Evolutionary conservation across 1,140 invertebrate species (phyloP), one percentile per base, ranked within the genome.

Genomic region (Atta colombica): DNA sequence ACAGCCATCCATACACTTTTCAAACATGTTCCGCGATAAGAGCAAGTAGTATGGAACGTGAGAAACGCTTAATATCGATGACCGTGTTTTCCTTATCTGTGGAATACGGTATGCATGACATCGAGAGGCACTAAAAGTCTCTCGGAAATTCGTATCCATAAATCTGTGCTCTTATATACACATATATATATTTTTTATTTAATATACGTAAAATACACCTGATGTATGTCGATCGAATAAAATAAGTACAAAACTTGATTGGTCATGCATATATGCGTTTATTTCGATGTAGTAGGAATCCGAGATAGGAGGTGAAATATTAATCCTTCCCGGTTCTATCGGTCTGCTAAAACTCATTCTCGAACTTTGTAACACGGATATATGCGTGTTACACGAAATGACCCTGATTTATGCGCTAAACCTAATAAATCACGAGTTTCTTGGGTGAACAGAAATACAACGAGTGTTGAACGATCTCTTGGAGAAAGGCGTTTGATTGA

Each of bases 251-350:
- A 49, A 82, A 21, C 61, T 21, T 8, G 49, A 61, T 10, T 61
- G 77, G 77, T 35, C 18, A 35, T 3, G 78, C 61, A 69, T 85
- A 86, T 77, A 51, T 75, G 82, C 86, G 87, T 89, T 89, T 89
- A 7, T 25, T 39, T 69, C 89, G 80, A 63, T 81, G 10, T 21
- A 69, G 58, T 78, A 85, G 74, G 85, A 85, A 72, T 78, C 60
- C 86, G 87, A 91, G 92, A 92, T 90, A 92, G 89, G 89, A 90
- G 89, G 90, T 93, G 91, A 94, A 94, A 94, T 94, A 94, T 94
- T 92, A 93, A 94, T 92, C 92, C 91, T 77, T 77, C 84, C 18
- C 53, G 85, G 74, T 89, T 85, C 77, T 87, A 72, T 89, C 85
- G 74, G 77, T 87, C 78, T 74, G 80, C 80, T 87, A 80, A 88